Conservation (phyloP, 2,113 vertebrate species). For the Sigmodon hispidus region DNA sequence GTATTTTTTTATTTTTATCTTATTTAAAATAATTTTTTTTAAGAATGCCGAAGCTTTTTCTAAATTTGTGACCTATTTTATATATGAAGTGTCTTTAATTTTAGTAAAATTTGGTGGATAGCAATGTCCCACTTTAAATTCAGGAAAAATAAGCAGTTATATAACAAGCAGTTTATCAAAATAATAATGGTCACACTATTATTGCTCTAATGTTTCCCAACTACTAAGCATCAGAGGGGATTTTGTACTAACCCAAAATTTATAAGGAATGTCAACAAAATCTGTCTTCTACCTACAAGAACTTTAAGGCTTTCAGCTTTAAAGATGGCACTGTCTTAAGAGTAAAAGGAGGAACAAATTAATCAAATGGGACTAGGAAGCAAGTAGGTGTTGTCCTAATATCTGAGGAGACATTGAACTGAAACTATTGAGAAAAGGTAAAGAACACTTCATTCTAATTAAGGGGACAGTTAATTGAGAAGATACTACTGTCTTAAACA, state of each 20-base stretch:
- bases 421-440: background rate
- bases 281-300: background rate
- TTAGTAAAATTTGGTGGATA: background rate
- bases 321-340: background rate
- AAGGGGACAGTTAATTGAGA: background rate
- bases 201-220: background rate
- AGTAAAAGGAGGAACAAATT: background rate
- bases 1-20: background rate
- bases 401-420: background rate
- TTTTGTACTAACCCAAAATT: background rate
- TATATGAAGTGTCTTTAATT: background rate
- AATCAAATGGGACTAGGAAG: background rate
- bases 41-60: background rate
- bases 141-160: background rate
- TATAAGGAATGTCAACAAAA: background rate
- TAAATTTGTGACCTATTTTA: background rate
- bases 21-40: background rate
- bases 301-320: background rate
- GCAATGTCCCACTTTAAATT: background rate
- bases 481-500: background rate
- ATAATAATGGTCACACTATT: background rate
- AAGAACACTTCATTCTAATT: background rate
- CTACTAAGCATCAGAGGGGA: background rate
- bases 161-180: background rate
- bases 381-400: background rate